Evolutionary conservation across 2,113 vertebrate species (phyloP).

Genomic region (Trogon melanurus): DNA sequence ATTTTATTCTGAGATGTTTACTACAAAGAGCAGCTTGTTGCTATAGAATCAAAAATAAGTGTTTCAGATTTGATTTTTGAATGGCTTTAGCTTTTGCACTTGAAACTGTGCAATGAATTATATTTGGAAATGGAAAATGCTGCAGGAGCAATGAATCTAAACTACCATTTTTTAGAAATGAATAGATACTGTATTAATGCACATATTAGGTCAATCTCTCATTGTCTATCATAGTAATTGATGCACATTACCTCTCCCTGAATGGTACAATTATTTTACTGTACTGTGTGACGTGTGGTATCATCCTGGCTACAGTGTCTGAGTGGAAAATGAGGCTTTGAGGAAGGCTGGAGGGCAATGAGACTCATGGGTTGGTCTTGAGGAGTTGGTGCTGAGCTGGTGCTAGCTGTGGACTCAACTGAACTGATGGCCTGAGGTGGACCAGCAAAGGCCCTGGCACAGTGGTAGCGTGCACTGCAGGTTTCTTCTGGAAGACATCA

Average conservation of each 20-base stretch:
- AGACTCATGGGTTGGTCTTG: fast-evolving
- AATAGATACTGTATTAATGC: neutral
- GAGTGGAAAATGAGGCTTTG: neutral
- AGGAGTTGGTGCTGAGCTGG: neutral
- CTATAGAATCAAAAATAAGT: neutral
- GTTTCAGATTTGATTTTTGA: slow-evolving; percentile 11
- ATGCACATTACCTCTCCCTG: neutral
- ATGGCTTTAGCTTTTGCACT: neutral
- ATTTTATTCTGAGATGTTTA: slow-evolving; percentile 1
- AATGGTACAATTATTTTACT: neutral
- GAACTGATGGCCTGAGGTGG: fast-evolving
- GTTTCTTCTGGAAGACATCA: neutral
- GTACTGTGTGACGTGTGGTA: neutral
- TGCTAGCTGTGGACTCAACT: fast-evolving
- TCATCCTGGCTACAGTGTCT: neutral
- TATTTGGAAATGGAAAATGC: neutral
- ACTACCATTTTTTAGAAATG: neutral
- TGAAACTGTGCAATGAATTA: neutral
- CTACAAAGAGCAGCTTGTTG: neutral
- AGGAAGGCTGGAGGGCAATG: neutral
- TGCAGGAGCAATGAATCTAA: neutral
- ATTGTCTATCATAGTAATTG: neutral
- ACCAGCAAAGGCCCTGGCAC: neutral
- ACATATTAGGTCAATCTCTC: neutral
- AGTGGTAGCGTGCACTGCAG: fast-evolving